A percentile compares a stretch with the other conserved stretches of the same genome.
These are phyloP conservation scores for Marmota flaviventris DNA, from an alignment of 2,113 vertebrate species.

Conservation along the genomic window DNA sequence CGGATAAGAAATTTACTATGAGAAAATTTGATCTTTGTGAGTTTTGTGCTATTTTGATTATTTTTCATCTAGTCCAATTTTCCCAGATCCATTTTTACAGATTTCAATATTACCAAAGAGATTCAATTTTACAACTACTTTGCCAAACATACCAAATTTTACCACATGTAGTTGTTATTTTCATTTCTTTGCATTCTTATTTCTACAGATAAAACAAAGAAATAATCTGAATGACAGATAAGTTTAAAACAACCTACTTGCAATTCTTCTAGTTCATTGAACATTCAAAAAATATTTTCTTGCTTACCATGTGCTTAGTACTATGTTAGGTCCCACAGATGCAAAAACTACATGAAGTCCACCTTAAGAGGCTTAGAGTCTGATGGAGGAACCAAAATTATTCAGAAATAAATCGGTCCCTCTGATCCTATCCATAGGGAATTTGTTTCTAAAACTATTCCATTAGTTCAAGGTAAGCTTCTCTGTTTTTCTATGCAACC, in stretches of 20 bases:
- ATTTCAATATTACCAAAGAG: constrained; percentile 39
- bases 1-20: constrained; percentile 12
- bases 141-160: constrained; percentile 23
- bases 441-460: not conserved
- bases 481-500: not conserved
- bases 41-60: constrained; percentile 16
- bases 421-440: not conserved
- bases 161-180: not conserved
- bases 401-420: not conserved
- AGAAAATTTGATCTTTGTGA: not conserved
- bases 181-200: constrained; percentile 36
- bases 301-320: not conserved
- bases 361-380: not conserved
- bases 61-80: constrained; percentile 42
- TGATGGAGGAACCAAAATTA: constrained; percentile 3
- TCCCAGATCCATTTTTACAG: constrained; percentile 37
- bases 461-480: not conserved
- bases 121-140: constrained; percentile 27
- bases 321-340: not conserved
- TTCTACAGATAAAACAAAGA: constrained; percentile 15
- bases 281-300: constrained; percentile 8
- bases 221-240: constrained; percentile 3
- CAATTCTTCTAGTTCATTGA: not conserved
- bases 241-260: constrained; percentile 32
- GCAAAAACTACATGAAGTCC: not conserved